A percentile compares a stretch with the other conserved stretches of the same genome.
Evolutionary conservation across 2,797 vertebrate species (phyloP).

Genomic region (Tarsius wallacei): DNA sequence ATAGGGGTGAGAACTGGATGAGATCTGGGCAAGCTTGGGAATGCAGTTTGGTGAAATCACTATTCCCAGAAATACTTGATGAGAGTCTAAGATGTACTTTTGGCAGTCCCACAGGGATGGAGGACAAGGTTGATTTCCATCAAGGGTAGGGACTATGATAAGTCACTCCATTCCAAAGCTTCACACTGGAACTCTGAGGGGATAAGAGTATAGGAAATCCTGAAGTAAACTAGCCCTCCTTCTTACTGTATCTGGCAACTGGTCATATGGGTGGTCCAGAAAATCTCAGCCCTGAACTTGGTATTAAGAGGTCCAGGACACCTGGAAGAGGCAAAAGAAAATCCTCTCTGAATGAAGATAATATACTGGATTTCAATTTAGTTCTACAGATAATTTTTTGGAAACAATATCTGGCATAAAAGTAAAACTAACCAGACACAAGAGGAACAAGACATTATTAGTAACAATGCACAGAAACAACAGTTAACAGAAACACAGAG

Average conservation of each 20-base stretch:
- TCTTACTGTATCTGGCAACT: neutral
- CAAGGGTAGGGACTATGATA: neutral
- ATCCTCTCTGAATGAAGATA: no score
- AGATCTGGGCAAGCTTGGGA: neutral
- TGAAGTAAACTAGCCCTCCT: neutral
- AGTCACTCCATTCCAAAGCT: neutral
- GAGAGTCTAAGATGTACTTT: neutral
- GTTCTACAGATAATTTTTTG: neutral
- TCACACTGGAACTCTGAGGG: neutral
- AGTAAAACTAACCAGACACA: neutral
- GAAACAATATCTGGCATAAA: neutral
- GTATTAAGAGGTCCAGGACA: neutral
- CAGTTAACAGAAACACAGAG: neutral
- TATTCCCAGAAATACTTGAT: slow-evolving; percentile 25
- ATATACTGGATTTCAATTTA: neutral
- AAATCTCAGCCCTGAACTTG: neutral
- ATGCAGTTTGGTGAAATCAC: neutral
- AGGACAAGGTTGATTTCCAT: neutral
- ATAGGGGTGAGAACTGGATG: neutral
- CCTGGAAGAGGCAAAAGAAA: no score
- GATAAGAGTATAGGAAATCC: neutral
- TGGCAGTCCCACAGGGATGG: neutral
- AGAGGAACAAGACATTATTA: neutral
- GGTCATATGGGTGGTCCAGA: neutral
- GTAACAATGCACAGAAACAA: neutral